These are phyloP conservation scores for Lordiphosa andalusiaca DNA, from an alignment of 2,888 invertebrate genomes.

Conservation along the genomic window DNA sequence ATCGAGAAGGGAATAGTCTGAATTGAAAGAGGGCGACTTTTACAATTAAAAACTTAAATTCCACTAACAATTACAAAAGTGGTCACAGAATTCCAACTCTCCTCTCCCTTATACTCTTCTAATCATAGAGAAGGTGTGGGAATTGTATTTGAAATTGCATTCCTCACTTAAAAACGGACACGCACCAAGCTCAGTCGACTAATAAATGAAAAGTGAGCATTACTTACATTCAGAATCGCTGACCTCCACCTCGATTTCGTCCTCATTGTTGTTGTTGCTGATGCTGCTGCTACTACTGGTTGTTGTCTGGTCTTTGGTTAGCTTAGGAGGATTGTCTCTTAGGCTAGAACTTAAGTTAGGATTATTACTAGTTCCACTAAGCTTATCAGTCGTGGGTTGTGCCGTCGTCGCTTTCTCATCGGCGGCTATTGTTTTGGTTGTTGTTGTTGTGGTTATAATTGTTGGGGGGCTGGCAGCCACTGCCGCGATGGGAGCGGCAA, in stretches of 20 bases:
- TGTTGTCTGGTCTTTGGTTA: conserved; percentile 39
- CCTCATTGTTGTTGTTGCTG: conserved; percentile 21
- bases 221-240: conserved; percentile 29
- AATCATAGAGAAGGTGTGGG: too few species aligned
- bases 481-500: conserved; percentile 3
- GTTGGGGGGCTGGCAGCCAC: conserved; percentile 4
- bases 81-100: too few species aligned
- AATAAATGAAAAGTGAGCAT: neutral
- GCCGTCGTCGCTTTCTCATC: conserved; percentile 49
- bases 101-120: too few species aligned
- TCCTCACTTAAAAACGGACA: too few species aligned
- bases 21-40: too few species aligned
- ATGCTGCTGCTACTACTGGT: conserved; percentile 19
- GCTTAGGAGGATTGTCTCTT: conserved; percentile 49
- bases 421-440: conserved; percentile 34
- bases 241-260: conserved; percentile 11
- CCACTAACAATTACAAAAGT: too few species aligned
- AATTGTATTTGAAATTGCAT: too few species aligned
- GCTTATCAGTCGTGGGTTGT: conserved; percentile 70
- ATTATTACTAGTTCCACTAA: conserved; percentile 74
- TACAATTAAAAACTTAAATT: too few species aligned
- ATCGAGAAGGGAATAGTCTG: too few species aligned
- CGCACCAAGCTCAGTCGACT: too few species aligned
- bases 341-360: conserved; percentile 67
- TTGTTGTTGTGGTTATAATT: conserved; percentile 20